Base-by-base conservation (phyloP, 2,113 vertebrate species). In the Dascyllus trimaculatus region DNA sequence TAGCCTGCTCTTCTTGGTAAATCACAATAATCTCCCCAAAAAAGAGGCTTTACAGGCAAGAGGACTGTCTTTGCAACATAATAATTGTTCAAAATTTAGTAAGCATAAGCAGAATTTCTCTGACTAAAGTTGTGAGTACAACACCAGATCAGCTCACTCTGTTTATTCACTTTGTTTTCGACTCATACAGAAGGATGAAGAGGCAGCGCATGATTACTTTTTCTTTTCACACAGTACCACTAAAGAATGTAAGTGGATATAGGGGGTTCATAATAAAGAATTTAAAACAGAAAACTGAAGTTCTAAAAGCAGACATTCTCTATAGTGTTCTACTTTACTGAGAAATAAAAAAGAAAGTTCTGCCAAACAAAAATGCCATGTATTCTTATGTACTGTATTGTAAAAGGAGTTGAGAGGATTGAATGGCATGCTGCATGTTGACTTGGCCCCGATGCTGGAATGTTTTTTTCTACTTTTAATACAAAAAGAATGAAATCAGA, bases 371-470 rank as follows among this genome's bases (percentile, higher is more conserved):
- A 72, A 59, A 22, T 53, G 0, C 15, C n/a, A 43, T 38, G 11
- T n/a, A 54, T 54, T 51, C 49, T 32, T 61, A 66, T 29, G 7
- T 46, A 40, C 17, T 19, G 15, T 19, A 17, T 40, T 69, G 48
- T n/a, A 54, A 46, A 60, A 62, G 56, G 10, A 25, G 45, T 26
- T 10, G 3, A 21, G 18, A 53, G 11, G 57, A 0, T 7, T 66
- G 43, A 58, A 52, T 21, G 26, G 17, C 48, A 57, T n/a, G 17
- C 66, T 29, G 17, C 19, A 26, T 63, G 45, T 82, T 75, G 29
- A 59, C 52, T 8, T 67, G 56, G 43, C 11, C 24, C 32, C 15
- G 35, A 14, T 45, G 15, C 32, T 35, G 32, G 32, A 35, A 35
- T 35, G 32, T 35, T 35, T 62, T 68, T 68, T 29, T 35, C 38